Evolutionary conservation across 2,888 invertebrate genomes (phyloP), one percentile per base, ranked within the genome.

Genomic region (Vesta saturnalis): DNA sequence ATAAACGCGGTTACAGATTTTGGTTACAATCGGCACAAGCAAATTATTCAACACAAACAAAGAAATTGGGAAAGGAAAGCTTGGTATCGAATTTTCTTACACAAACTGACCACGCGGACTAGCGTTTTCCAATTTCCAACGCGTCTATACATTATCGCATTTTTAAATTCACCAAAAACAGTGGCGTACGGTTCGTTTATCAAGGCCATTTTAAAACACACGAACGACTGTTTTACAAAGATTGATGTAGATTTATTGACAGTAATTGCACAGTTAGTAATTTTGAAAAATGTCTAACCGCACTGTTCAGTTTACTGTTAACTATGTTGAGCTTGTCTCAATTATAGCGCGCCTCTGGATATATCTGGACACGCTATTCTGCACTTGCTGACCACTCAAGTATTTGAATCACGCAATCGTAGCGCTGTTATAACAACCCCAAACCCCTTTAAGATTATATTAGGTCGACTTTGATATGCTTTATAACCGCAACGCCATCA

Each of bases 361-460:
- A 72, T 76, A 77, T 79, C 76, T 77, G 75, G 75, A 79, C 83
- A 83, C 83, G 83, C 83, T 77, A 83, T 83, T 81, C 78, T 81
- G 81, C 80, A 82, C 80, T 83, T 79, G 80, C 77, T 77, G 77
- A 76, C 79, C 78, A 77, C 78, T 79, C 79, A 76, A 79, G 78
- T 78, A 77, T 76, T 70, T 75, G 70, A 75, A 80, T 77, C 83
- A 83, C 83, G 83, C 83, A 77, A 83, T 73, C 75, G 74, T 67
- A 59, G 55, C 64, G 52, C 60, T 43, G 56, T 60, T 39, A 58
- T 52, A 70, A 70, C 61, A 62, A 65, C 64, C 62, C 70, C 66
- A 54, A 62, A 65, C 60, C 69, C 68, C 68, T 60, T 64, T 61
- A 64, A 64, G 68, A 69, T 64, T 69, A 60, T 60, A 69, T 69